Percentiles rank a stretch among this genome's conserved stretches.
phyloP scores from a whole-genome alignment of 2,797 vertebrate genomes.

The Glyptemys insculpta region DNA sequence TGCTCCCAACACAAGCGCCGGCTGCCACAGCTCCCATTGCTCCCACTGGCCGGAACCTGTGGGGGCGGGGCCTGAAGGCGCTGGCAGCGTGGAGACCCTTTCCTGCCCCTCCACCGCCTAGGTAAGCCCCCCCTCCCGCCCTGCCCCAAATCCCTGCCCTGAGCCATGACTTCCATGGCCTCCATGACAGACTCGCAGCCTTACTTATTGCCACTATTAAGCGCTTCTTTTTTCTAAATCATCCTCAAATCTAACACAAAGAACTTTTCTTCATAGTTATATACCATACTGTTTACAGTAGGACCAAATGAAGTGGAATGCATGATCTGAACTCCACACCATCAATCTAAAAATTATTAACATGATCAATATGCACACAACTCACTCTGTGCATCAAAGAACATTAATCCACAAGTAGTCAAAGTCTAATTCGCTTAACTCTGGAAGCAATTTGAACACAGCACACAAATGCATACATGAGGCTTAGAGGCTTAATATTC shows the following conservation, averaged over 20 bases:
- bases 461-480: rapidly evolving
- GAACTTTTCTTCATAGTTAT: neutral
- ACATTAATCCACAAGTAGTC: neutral
- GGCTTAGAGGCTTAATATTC: neutral
- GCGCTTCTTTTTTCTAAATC: neutral
- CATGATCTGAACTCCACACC: neutral
- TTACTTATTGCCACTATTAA: no score
- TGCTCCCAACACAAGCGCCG: no score
- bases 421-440: neutral
- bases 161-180: no score
- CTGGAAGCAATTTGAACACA: neutral
- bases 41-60: no score
- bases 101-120: no score
- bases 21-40: no score
- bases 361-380: neutral
- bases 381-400: neutral
- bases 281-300: neutral
- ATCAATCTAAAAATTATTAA: neutral
- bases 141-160: no score
- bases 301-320: neutral
- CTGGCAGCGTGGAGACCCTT: no score
- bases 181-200: no score
- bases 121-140: no score
- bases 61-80: no score
- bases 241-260: neutral